Percentiles rank a stretch among this genome's conserved stretches.
These are phyloP conservation scores for Elanoides forficatus DNA, from an alignment of 2,113 vertebrate genomes.

Conservation along the genomic window DNA sequence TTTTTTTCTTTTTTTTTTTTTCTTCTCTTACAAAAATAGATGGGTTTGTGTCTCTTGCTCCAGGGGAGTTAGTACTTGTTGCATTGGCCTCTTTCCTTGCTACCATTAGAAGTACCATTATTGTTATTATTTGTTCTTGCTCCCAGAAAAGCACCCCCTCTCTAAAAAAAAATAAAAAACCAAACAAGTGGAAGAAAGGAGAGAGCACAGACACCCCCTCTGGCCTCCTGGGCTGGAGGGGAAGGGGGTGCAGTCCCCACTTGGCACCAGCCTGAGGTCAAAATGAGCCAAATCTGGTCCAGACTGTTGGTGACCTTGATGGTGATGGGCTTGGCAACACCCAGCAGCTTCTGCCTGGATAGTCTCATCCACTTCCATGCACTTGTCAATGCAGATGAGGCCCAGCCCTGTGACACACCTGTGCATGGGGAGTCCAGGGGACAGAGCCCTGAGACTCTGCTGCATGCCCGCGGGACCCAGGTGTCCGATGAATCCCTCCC, in stretches of 20 bases:
- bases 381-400: neutral
- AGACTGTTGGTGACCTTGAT: neutral
- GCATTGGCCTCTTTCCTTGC: conserved; percentile 21
- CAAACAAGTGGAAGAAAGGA: too few species aligned
- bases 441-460: neutral
- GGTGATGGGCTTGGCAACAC: neutral
- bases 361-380: neutral
- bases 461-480: neutral
- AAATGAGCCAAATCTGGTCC: neutral
- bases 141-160: neutral
- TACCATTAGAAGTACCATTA: neutral
- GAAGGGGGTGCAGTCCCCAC: neutral
- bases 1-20: neutral
- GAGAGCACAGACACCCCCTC: too few species aligned
- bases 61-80: neutral
- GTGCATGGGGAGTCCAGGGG: rapidly evolving
- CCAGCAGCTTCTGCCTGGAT: neutral
- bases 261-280: too few species aligned
- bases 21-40: neutral
- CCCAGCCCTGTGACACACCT: neutral
- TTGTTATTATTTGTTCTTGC: neutral
- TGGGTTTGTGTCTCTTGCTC: neutral
- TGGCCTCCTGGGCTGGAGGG: too few species aligned
- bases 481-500: neutral
- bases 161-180: too few species aligned